These are phyloP conservation scores for Polydrusus tereticollis DNA, from an alignment of 2,888 invertebrate genomes.

Conservation along the genomic window DNA sequence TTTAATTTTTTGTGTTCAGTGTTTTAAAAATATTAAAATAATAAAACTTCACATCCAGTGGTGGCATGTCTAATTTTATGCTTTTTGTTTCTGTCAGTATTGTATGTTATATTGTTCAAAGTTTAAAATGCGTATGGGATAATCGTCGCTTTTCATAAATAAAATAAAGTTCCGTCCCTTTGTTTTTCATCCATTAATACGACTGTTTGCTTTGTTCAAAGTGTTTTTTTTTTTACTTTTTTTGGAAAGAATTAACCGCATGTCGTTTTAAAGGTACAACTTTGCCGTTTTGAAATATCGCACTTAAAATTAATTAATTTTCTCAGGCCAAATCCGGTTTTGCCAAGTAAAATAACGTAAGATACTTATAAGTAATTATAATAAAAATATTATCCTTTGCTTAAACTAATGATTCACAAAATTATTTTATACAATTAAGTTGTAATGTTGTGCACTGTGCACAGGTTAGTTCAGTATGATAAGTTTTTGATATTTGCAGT, in stretches of 20 bases:
- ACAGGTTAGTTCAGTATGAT: too few species aligned
- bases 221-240: slow-evolving; percentile 41
- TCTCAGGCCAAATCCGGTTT: not conserved
- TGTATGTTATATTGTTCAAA: slow-evolving; percentile 61
- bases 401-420: too few species aligned
- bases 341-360: not conserved
- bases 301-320: not conserved
- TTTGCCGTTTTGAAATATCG: slow-evolving; percentile 3
- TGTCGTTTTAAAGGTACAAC: slow-evolving; percentile 32
- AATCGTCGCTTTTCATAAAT: slow-evolving; percentile 34
- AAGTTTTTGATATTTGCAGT: too few species aligned
- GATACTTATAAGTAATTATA: too few species aligned
- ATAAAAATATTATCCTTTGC: too few species aligned
- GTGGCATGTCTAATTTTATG: slow-evolving; percentile 43
- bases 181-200: slow-evolving; percentile 41
- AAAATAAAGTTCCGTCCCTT: slow-evolving; percentile 28
- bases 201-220: slow-evolving; percentile 36
- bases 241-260: slow-evolving; percentile 41
- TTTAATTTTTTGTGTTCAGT: slow-evolving; percentile 4
- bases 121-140: slow-evolving; percentile 31
- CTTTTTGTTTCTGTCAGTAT: slow-evolving; percentile 64
- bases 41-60: slow-evolving; percentile 25
- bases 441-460: too few species aligned
- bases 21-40: slow-evolving; percentile 14
- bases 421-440: too few species aligned